Percentiles rank a stretch among this genome's conserved stretches.
phyloP scores from a whole-genome alignment of 2,797 vertebrate genomes.

The Sebastes itinus region DNA sequence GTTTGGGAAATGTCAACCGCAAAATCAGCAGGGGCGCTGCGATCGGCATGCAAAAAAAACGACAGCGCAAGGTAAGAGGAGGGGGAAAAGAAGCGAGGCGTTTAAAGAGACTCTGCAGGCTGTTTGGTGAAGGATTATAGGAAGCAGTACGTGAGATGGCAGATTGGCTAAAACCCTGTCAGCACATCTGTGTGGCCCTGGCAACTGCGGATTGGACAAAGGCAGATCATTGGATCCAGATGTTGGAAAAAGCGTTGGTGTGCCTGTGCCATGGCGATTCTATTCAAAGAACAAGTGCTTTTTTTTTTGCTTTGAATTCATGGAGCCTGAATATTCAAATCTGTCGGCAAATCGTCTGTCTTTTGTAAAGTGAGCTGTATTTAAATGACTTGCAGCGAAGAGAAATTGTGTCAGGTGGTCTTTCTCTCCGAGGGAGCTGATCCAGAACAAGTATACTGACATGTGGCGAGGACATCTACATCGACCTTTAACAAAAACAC shows the following conservation, averaged over 20 bases:
- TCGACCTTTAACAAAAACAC: background rate
- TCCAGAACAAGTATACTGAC: slow-evolving; percentile 2
- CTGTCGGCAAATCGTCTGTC: slow-evolving; percentile 42
- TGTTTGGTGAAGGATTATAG: slow-evolving; percentile 40
- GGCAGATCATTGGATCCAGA: slow-evolving; percentile 66
- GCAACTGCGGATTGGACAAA: slow-evolving; percentile 51
- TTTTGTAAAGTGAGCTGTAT: slow-evolving; percentile 27
- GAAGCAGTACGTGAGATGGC: slow-evolving; percentile 58
- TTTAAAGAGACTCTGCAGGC: slow-evolving; percentile 13
- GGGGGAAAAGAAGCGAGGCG: background rate
- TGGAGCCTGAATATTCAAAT: slow-evolving; percentile 41
- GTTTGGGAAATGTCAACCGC: slow-evolving; percentile 63
- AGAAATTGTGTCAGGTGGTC: slow-evolving; percentile 28
- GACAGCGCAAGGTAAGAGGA: slow-evolving; percentile 12
- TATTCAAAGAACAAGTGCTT: slow-evolving; percentile 40
- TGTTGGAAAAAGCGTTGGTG: slow-evolving; percentile 54
- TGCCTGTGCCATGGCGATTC: slow-evolving; percentile 21
- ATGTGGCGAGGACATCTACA: background rate
- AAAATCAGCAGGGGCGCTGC: slow-evolving; percentile 33
- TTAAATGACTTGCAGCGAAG: background rate
- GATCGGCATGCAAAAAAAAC: slow-evolving; percentile 30
- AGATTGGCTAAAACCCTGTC: slow-evolving; percentile 63
- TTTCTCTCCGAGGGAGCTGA: slow-evolving; percentile 5
- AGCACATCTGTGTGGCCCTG: slow-evolving; percentile 77
- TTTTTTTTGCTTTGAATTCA: slow-evolving; percentile 24